Conservation (phyloP, 2,888 invertebrate species). For the Drosophila crucigera region DNA sequence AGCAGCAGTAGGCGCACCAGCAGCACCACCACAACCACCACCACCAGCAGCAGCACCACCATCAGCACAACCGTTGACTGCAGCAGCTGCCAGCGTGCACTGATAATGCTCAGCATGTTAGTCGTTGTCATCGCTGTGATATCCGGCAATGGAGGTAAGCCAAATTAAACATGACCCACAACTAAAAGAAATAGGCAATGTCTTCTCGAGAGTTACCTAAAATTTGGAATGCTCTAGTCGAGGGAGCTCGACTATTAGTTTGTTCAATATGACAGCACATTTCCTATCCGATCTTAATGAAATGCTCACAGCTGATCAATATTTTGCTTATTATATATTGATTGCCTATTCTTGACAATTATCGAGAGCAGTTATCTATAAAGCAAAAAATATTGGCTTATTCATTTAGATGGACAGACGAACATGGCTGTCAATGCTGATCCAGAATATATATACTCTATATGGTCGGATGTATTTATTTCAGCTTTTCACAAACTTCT, state of each 20-base stretch:
- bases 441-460: not conserved
- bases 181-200: not conserved
- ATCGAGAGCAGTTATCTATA: not conserved
- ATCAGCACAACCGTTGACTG: conserved; percentile 27
- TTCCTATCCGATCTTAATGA: not conserved
- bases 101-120: conserved; percentile 82
- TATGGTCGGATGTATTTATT: not conserved
- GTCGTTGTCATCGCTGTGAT: conserved; percentile 80
- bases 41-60: not conserved
- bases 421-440: not conserved
- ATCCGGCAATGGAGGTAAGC: conserved; percentile 83
- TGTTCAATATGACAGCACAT: not conserved
- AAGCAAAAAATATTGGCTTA: not conserved
- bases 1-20: conserved; percentile 8
- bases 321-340: not conserved
- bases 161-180: not conserved
- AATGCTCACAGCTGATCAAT: not conserved
- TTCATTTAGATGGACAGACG: not conserved
- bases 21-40: conserved; percentile 6
- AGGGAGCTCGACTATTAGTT: not conserved
- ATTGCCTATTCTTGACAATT: not conserved
- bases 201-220: not conserved
- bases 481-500: not conserved
- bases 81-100: conserved; percentile 57
- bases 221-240: not conserved